Evolutionary conservation across 1,140 invertebrate species (phyloP).

Genomic region (Micrasema longulum): DNA sequence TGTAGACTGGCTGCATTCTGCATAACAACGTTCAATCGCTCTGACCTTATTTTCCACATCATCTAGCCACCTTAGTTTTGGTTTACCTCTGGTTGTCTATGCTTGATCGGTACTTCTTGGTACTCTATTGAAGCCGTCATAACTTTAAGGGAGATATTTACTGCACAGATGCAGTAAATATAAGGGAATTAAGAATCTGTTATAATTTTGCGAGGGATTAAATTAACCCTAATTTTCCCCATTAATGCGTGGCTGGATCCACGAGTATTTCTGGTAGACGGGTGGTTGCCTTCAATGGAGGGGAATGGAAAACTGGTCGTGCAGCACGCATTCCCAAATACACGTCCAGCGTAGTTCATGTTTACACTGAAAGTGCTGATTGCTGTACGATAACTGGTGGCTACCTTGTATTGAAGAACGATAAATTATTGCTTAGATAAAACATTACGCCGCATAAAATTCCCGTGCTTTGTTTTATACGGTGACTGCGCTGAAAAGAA

Average conservation of each 20-base stretch:
- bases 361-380: slow-evolving; percentile 20
- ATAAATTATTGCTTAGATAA: background rate
- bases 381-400: slow-evolving; percentile 12
- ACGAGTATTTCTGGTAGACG: slow-evolving; percentile 1
- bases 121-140: no score
- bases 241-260: slow-evolving; percentile 1
- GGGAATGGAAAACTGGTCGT: slow-evolving; percentile 8
- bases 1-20: no score
- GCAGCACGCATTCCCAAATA: slow-evolving; percentile 22
- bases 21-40: no score
- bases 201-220: background rate
- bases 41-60: no score
- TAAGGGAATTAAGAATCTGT: slow-evolving; percentile 7
- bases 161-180: no score
- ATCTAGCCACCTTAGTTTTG: no score
- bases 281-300: background rate
- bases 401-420: background rate
- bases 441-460: no score
- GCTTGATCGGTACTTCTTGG: no score
- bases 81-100: no score
- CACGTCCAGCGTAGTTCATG: background rate
- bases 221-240: background rate
- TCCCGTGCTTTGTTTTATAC: no score
- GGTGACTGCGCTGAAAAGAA: no score
- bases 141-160: no score